Conservation (phyloP, 2,113 vertebrate species). For the Pelusios castaneus region DNA sequence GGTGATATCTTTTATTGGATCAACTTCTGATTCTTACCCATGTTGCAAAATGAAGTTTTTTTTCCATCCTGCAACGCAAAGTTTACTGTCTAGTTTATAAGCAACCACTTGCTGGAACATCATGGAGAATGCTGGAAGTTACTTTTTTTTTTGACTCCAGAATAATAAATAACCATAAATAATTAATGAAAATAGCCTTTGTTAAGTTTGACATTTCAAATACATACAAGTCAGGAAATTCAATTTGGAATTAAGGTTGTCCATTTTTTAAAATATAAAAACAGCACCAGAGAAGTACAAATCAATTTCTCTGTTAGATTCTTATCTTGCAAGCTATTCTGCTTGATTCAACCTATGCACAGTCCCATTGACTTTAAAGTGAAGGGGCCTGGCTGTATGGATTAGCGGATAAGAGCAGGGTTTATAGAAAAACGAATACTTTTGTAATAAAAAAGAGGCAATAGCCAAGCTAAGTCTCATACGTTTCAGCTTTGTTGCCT, state of each 20-base stretch:
- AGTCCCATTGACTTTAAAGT: background rate
- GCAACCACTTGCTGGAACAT: background rate
- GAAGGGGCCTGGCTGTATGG: background rate
- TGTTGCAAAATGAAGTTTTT: background rate
- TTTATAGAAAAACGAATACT: background rate
- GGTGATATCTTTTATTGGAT: background rate
- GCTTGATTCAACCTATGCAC: background rate
- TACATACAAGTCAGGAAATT: background rate
- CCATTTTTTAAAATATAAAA: background rate
- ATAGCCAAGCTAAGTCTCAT: background rate
- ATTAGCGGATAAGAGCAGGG: background rate
- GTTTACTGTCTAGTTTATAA: background rate
- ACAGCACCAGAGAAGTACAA: background rate
- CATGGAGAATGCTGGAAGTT: background rate
- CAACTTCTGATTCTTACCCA: background rate
- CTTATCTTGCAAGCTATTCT: background rate
- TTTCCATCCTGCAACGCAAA: background rate
- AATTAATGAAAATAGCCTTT: background rate
- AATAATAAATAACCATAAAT: background rate
- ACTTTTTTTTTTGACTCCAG: background rate
- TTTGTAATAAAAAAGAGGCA: background rate
- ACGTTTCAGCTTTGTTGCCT: background rate
- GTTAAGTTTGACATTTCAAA: background rate
- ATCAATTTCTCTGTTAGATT: background rate
- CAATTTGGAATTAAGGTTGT: background rate